Percentiles rank a stretch among this genome's conserved stretches.
phyloP scores from a whole-genome alignment of 2,888 invertebrate species.

The Perithous albicinctus region DNA sequence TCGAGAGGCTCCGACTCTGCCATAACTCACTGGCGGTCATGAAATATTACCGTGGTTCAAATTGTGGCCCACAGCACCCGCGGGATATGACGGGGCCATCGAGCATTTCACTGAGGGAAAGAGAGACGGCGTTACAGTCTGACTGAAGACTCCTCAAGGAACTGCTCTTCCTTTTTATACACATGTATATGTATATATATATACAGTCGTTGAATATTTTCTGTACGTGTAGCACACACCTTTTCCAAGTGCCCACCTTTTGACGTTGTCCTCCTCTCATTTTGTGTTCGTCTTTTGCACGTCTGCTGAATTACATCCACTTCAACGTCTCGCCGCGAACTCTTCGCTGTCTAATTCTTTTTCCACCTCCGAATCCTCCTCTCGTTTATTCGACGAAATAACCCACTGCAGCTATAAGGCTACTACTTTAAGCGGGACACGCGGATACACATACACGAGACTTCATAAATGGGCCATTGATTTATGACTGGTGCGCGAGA shows the following conservation, averaged over 20 bases:
- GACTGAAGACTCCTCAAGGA: conserved; percentile 38
- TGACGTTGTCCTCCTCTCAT: conserved; percentile 27
- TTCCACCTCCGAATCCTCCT: conserved; percentile 57
- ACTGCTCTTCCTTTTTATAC: conserved; percentile 45
- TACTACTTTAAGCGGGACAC: conserved; percentile 62
- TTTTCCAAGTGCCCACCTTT: conserved; percentile 63
- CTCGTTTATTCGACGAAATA: conserved; percentile 48
- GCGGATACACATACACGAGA: no score
- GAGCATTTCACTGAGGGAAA: conserved; percentile 55
- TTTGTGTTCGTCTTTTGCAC: conserved; percentile 54
- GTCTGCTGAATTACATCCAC: conserved; percentile 33
- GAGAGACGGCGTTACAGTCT: conserved; percentile 12
- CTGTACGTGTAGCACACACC: conserved; percentile 41
- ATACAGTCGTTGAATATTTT: conserved; percentile 49
- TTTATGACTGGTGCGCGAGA: conserved; percentile 60
- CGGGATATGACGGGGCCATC: conserved; percentile 59
- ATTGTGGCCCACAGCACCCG: conserved; percentile 80
- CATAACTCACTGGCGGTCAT: conserved; percentile 82
- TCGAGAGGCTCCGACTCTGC: conserved; percentile 78
- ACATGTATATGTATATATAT: no score
- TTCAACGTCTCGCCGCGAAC: conserved; percentile 32
- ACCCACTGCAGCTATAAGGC: conserved; percentile 21
- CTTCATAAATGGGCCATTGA: conserved; percentile 67
- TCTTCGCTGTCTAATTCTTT: conserved; percentile 38
- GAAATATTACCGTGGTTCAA: conserved; percentile 83